Evolutionary conservation across 2,888 invertebrate species (phyloP).

Genomic region (Linhomoeus sp.): DNA sequence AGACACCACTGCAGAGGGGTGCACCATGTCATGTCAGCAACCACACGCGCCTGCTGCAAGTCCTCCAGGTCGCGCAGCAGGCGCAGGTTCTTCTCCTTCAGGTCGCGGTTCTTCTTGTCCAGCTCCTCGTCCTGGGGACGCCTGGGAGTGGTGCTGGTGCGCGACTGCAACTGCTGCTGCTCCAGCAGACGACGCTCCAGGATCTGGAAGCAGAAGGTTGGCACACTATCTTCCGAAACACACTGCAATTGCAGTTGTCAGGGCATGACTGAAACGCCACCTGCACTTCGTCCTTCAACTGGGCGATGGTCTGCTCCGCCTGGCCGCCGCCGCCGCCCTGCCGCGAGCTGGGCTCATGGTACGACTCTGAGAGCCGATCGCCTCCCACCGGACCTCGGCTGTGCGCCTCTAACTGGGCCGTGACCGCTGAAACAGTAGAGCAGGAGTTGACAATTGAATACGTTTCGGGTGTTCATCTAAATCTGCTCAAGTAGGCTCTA

Average conservation of each 20-base stretch:
- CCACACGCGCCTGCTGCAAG: constrained; percentile 24
- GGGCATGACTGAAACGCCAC: constrained; percentile 4
- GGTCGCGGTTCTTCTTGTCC: constrained; percentile 26
- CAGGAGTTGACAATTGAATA: no score
- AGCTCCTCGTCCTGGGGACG: constrained; percentile 22
- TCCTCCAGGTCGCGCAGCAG: constrained; percentile 28
- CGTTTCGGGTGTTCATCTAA: no score
- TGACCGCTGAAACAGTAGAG: no score
- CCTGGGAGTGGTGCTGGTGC: constrained; percentile 9
- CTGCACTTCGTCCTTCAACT: constrained; percentile 23
- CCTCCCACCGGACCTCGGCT: no score
- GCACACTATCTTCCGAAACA: no score
- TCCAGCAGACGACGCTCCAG: constrained; percentile 12
- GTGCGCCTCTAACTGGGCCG: no score
- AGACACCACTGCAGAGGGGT: no score
- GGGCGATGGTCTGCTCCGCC: constrained; percentile 19
- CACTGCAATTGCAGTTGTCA: no score
- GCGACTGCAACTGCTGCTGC: constrained; percentile 7
- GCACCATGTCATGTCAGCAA: neutral
- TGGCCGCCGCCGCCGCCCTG: constrained; percentile 7
- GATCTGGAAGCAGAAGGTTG: no score
- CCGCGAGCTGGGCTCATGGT: neutral
- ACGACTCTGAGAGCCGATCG: neutral
- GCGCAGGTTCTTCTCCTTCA: constrained; percentile 20
- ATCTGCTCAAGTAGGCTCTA: no score